A percentile compares a stretch with the other conserved stretches of the same genome.
phyloP scores from a whole-genome alignment of 2,888 invertebrate species.

The Vesta saturnalis region DNA sequence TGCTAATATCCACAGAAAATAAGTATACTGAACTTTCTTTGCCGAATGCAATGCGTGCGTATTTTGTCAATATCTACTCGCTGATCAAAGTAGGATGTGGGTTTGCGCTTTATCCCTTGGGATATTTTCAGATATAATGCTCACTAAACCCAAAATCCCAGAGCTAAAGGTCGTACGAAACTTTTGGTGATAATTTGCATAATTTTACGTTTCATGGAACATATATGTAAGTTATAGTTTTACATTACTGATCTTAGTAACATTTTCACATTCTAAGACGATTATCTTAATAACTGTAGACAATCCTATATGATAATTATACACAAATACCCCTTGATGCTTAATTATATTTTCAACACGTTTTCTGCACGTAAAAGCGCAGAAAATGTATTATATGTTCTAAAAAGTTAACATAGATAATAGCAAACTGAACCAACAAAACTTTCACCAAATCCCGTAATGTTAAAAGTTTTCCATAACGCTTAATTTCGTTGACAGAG shows the following conservation, averaged over 20 bases:
- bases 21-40: background rate
- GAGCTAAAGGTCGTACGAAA: conserved; percentile 26
- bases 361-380: no score
- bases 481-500: no score
- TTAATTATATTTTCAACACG: no score
- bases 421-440: no score
- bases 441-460: no score
- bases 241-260: conserved; percentile 27
- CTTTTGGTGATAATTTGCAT: conserved; percentile 32
- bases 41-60: background rate
- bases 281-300: no score
- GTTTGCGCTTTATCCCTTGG: conserved; percentile 19
- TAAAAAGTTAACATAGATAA: no score
- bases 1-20: background rate
- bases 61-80: conserved; percentile 17
- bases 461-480: no score
- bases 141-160: conserved; percentile 29
- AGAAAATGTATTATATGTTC: no score
- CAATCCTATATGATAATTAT: no score
- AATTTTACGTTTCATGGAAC: conserved; percentile 26
- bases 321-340: no score
- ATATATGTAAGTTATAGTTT: conserved; percentile 28
- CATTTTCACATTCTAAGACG: conserved; percentile 19
- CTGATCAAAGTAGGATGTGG: conserved; percentile 25
- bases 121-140: conserved; percentile 25